Percentiles rank a stretch among this genome's conserved stretches.
phyloP scores from a whole-genome alignment of 2,113 vertebrate genomes.

The Takifugu bimaculatus region DNA sequence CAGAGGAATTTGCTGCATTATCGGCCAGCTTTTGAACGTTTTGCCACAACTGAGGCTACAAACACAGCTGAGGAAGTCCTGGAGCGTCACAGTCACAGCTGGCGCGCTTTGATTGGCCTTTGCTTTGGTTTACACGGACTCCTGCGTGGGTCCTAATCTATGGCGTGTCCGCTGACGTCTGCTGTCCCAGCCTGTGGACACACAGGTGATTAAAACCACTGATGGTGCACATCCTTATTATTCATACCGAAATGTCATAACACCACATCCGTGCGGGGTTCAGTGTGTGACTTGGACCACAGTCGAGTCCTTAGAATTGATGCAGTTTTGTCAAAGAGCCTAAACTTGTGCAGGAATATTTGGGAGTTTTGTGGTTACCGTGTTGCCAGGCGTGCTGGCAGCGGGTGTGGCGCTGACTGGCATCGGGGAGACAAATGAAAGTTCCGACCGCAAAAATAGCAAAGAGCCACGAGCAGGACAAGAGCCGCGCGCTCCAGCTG shows the following conservation, averaged over 20 bases:
- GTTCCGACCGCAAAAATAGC: too few species aligned
- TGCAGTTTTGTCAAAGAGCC: constrained; percentile 33
- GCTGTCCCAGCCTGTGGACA: constrained; percentile 35
- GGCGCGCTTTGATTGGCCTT: constrained; percentile 57
- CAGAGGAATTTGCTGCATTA: not conserved
- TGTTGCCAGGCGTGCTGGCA: constrained; percentile 12
- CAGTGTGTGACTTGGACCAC: constrained; percentile 20
- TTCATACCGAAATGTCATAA: constrained; percentile 48
- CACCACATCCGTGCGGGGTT: constrained; percentile 34
- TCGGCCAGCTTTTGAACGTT: not conserved
- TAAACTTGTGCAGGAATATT: constrained; percentile 5
- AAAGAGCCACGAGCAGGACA: too few species aligned
- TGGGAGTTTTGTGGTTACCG: constrained; percentile 10
- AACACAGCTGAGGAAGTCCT: not conserved
- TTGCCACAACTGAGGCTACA: not conserved
- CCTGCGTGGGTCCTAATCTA: constrained; percentile 53
- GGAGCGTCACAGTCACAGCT: constrained; percentile 33
- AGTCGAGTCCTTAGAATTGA: constrained; percentile 44
- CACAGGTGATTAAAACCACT: constrained; percentile 40
- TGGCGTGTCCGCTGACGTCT: constrained; percentile 42
- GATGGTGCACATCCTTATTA: constrained; percentile 43
- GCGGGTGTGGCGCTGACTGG: constrained; percentile 6
- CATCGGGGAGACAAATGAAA: not conserved
- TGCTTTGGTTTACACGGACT: constrained; percentile 45
- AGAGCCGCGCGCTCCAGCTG: too few species aligned